Percentiles rank a stretch among this genome's conserved stretches.
These are phyloP conservation scores for Tachysurus vachellii DNA, from an alignment of 2,113 vertebrate species.

Conservation along the genomic window DNA sequence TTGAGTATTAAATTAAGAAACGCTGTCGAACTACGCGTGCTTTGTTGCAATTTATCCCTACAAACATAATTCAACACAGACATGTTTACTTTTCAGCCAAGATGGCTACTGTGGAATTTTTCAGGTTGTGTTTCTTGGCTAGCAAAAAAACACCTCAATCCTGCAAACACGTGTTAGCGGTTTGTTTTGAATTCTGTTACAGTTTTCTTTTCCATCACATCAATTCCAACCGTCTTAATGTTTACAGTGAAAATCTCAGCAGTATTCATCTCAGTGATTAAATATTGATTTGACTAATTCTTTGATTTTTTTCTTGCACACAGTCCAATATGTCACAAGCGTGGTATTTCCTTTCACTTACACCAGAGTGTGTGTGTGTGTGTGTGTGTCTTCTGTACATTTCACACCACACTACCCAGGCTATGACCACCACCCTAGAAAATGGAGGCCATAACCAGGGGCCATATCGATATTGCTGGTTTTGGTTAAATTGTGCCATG, in stretches of 20 bases:
- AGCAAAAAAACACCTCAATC: not conserved
- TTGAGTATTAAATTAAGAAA: not conserved
- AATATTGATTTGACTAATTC: slow-evolving; percentile 26
- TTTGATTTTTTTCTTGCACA: not conserved
- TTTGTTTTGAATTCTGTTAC: slow-evolving; percentile 15
- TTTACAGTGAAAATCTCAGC: slow-evolving; percentile 22
- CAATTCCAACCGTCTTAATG: slow-evolving; percentile 5
- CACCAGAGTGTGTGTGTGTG: not conserved
- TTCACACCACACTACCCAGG: not conserved
- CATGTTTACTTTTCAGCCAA: not conserved
- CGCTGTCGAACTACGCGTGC: not conserved
- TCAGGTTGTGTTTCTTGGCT: slow-evolving; percentile 17
- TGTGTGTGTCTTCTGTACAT: not conserved
- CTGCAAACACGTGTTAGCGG: not conserved
- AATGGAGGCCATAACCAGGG: not conserved
- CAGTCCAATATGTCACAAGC: slow-evolving; percentile 11
- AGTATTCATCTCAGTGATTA: not conserved
- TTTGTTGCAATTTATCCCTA: not conserved
- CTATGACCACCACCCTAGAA: not conserved
- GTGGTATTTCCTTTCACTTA: not conserved
- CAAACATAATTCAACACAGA: slow-evolving; percentile 30
- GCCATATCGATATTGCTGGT: slow-evolving; percentile 25
- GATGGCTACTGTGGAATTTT: slow-evolving; percentile 16
- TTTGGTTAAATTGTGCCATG: slow-evolving; percentile 10
- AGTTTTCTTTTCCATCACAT: slow-evolving; percentile 1